A percentile compares a stretch with the other conserved stretches of the same genome.
Conservation (phyloP, 2,797 vertebrate genomes). For the Chelon labrosus region DNA sequence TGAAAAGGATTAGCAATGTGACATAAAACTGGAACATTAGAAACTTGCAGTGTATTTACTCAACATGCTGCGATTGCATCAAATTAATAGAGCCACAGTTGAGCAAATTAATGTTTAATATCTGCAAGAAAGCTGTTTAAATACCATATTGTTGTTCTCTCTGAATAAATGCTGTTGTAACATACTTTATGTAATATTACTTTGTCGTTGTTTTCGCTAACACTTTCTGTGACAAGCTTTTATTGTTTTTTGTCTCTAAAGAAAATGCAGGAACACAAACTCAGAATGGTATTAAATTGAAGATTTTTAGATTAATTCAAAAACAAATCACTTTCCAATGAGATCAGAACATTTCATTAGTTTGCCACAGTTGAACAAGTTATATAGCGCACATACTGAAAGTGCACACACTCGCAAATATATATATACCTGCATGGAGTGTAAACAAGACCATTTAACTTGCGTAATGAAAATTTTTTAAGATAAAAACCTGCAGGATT, state of each 20-base stretch:
- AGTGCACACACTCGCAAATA: not conserved
- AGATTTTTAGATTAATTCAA: constrained; percentile 33
- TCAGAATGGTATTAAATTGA: constrained; percentile 5
- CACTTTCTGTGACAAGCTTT: constrained; percentile 13
- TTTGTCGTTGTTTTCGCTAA: constrained; percentile 20
- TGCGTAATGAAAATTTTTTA: not conserved
- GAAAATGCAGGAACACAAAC: constrained; percentile 33
- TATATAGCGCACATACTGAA: constrained; percentile 9
- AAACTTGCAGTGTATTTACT: not conserved
- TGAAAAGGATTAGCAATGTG: not conserved
- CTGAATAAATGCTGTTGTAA: constrained; percentile 34
- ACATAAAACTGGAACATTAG: not conserved
- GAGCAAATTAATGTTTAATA: too few species aligned
- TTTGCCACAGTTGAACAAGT: constrained; percentile 17
- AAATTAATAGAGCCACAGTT: not conserved
- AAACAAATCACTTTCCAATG: constrained; percentile 40
- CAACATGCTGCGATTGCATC: not conserved
- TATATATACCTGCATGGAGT: not conserved
- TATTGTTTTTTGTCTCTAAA: constrained; percentile 44
- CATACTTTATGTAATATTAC: not conserved
- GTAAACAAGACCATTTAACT: too few species aligned
- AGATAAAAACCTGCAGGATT: not conserved
- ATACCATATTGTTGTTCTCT: not conserved
- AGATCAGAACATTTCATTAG: constrained; percentile 45
- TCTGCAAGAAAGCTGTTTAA: not conserved